A percentile compares a stretch with the other conserved stretches of the same genome.
Conservation (phyloP, 2,797 vertebrate species). For the Silurus lanzhouensis region DNA sequence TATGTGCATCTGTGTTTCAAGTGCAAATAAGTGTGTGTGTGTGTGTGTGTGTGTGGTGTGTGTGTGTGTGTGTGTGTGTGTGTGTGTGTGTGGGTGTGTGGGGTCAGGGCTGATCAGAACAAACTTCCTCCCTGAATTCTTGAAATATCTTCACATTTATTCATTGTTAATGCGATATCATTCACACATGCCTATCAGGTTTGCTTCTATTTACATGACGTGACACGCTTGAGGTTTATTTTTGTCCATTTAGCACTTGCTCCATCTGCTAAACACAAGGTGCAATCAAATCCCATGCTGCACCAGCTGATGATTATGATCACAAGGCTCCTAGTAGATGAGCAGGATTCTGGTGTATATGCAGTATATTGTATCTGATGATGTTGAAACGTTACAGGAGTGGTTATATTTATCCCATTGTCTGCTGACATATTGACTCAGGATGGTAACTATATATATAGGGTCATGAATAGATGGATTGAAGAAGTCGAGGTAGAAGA, state of each 20-base stretch:
- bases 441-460: slow-evolving; percentile 6
- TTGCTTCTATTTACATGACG: slow-evolving; percentile 5
- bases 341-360: not conserved
- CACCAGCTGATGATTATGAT: not conserved
- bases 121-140: not conserved
- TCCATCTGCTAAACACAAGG: slow-evolving; percentile 11
- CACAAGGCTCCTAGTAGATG: not conserved
- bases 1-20: too few relatives aligned
- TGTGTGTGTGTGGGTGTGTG: not conserved
- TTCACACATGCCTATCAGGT: slow-evolving; percentile 12
- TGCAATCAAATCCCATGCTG: not conserved
- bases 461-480: not conserved
- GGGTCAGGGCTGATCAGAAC: not conserved
- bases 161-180: not conserved
- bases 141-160: not conserved
- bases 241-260: not conserved
- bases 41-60: not conserved
- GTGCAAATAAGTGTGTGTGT: too few relatives aligned
- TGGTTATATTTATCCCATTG: not conserved
- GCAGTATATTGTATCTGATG: too few relatives aligned
- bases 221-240: not conserved
- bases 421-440: not conserved
- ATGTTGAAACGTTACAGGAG: not conserved
- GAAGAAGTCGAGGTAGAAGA: not conserved
- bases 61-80: not conserved